These are phyloP conservation scores for Hartigia nigra DNA, from an alignment of 2,888 invertebrate species.

Conservation along the genomic window DNA sequence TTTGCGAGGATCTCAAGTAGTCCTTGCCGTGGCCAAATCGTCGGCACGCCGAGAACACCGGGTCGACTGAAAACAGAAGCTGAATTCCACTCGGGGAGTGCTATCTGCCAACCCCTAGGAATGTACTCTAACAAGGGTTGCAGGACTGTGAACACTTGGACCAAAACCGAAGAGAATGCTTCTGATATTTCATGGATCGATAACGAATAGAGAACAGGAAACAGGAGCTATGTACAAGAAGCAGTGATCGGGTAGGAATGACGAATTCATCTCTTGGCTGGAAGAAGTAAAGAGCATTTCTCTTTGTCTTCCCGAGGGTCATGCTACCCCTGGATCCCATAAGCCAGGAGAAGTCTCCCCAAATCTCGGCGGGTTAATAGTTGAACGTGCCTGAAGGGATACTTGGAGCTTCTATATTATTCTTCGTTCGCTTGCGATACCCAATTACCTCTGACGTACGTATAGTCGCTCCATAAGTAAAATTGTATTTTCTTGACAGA, in stretches of 20 bases:
- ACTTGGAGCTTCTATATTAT: slow-evolving; percentile 33
- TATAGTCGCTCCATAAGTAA: neutral
- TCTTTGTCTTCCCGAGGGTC: neutral
- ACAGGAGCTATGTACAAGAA: neutral
- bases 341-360: slow-evolving; percentile 32
- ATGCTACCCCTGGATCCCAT: neutral
- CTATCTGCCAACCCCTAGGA: neutral
- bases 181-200: neutral
- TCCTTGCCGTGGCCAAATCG: neutral
- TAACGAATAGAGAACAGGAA: neutral
- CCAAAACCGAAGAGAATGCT: neutral
- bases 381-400: slow-evolving; percentile 49
- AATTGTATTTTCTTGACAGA: neutral
- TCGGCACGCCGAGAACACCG: neutral
- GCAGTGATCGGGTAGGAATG: neutral
- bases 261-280: neutral
- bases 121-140: neutral
- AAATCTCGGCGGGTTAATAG: slow-evolving; percentile 56
- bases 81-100: neutral
- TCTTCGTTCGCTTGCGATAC: slow-evolving; percentile 37
- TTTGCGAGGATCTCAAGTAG: neutral
- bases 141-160: neutral
- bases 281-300: neutral
- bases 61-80: neutral
- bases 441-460: neutral